Percentiles rank a stretch among this genome's conserved stretches.
These are phyloP conservation scores for Clitarchus hookeri DNA, from an alignment of 2,888 invertebrate genomes.

Conservation along the genomic window DNA sequence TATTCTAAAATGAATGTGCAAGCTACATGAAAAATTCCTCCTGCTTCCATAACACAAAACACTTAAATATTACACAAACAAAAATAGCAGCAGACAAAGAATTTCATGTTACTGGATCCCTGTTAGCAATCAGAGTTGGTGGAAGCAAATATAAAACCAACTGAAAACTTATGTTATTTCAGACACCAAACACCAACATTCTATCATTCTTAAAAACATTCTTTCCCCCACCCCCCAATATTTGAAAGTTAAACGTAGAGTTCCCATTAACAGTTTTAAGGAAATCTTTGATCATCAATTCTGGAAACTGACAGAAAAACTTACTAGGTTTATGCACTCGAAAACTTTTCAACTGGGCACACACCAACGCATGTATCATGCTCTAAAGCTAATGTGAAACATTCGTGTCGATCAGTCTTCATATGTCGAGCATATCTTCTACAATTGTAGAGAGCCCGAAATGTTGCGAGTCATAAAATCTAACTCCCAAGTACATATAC, in stretches of 20 bases:
- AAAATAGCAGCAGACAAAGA: neutral
- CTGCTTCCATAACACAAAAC: neutral
- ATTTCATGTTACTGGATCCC: neutral
- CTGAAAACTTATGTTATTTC: neutral
- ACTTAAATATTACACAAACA: neutral
- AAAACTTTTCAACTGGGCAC: neutral
- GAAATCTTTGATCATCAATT: neutral
- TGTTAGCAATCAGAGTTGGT: neutral
- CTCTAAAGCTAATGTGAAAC: neutral
- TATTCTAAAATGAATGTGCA: no score
- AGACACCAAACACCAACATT: neutral
- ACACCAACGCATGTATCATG: neutral
- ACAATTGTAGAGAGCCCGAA: neutral
- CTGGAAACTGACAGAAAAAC: neutral
- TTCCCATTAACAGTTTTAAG: neutral
- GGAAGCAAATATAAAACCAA: neutral
- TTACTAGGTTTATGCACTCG: neutral
- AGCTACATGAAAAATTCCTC: neutral
- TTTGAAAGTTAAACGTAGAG: neutral
- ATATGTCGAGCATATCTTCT: neutral
- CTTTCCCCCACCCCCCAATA: neutral
- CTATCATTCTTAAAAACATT: neutral
- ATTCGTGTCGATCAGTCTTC: neutral
- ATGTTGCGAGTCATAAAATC: neutral
- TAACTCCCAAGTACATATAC: neutral